phyloP scores from a whole-genome alignment of 2,888 invertebrate species.

The Smittia aterrima region DNA sequence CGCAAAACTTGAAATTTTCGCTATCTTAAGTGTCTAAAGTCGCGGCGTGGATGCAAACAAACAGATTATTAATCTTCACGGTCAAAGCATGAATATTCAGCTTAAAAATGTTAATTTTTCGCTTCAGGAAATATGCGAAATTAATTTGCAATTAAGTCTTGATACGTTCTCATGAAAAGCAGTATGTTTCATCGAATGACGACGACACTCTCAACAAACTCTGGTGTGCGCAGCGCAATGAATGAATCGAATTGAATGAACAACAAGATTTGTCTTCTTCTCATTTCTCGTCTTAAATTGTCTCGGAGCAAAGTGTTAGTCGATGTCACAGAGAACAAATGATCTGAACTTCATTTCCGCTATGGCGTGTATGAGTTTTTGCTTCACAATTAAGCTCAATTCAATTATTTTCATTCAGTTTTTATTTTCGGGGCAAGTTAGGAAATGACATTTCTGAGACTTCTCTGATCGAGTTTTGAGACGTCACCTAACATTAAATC shows the following conservation, averaged over 20 bases:
- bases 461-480: too few relatives aligned
- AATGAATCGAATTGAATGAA: background rate
- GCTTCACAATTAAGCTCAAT: conserved; percentile 17
- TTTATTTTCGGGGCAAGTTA: too few relatives aligned
- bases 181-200: background rate
- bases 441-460: too few relatives aligned
- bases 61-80: conserved; percentile 12
- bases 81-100: too few relatives aligned
- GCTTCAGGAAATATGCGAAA: too few relatives aligned
- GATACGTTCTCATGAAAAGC: background rate
- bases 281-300: background rate
- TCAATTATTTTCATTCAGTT: conserved; percentile 15
- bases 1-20: background rate
- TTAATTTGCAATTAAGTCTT: too few relatives aligned
- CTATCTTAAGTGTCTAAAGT: conserved; percentile 34
- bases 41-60: conserved; percentile 15
- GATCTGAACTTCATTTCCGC: conserved; percentile 38
- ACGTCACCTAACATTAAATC: too few relatives aligned
- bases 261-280: background rate
- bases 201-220: too few relatives aligned
- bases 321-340: conserved; percentile 36
- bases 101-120: too few relatives aligned
- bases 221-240: too few relatives aligned
- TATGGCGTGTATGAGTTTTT: conserved; percentile 21
- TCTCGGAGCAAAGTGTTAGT: conserved; percentile 16